phyloP scores from a whole-genome alignment of 2,113 vertebrate species.

The Thalassoma bifasciatum region DNA sequence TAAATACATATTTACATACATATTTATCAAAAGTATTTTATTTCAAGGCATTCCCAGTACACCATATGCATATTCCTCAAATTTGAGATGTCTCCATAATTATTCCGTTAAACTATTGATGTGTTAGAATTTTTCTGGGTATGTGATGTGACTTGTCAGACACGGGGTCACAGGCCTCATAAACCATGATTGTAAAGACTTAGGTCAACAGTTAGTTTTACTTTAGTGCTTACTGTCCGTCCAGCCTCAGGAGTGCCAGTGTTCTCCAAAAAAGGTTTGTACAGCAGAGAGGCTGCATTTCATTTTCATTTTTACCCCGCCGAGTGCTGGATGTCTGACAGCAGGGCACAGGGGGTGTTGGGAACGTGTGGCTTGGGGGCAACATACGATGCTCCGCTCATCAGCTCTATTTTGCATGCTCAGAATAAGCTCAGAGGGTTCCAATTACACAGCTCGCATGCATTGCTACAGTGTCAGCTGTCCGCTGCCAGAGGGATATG shows the following conservation, averaged over 20 bases:
- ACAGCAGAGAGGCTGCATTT: conserved; percentile 59
- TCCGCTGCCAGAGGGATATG: conserved; percentile 75
- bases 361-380: conserved; percentile 50
- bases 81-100: not conserved
- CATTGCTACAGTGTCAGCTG: conserved; percentile 82
- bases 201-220: conserved; percentile 34
- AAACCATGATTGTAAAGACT: conserved; percentile 31
- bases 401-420: conserved; percentile 76
- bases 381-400: conserved; percentile 73
- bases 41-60: not conserved
- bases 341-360: conserved; percentile 54
- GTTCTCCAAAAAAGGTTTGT: conserved; percentile 77
- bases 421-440: conserved; percentile 80
- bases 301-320: conserved; percentile 73
- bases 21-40: not conserved
- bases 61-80: not conserved
- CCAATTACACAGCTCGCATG: conserved; percentile 81
- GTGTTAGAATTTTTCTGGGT: not conserved
- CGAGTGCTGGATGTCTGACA: conserved; percentile 43
- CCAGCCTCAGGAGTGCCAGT: conserved; percentile 41
- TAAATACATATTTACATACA: no score
- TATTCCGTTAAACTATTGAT: not conserved
- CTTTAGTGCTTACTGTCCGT: conserved; percentile 43
- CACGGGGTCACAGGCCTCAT: conserved; percentile 9
- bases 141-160: not conserved